phyloP scores from a whole-genome alignment of 2,888 invertebrate species.

The Caenorhabditis macrosperma region DNA sequence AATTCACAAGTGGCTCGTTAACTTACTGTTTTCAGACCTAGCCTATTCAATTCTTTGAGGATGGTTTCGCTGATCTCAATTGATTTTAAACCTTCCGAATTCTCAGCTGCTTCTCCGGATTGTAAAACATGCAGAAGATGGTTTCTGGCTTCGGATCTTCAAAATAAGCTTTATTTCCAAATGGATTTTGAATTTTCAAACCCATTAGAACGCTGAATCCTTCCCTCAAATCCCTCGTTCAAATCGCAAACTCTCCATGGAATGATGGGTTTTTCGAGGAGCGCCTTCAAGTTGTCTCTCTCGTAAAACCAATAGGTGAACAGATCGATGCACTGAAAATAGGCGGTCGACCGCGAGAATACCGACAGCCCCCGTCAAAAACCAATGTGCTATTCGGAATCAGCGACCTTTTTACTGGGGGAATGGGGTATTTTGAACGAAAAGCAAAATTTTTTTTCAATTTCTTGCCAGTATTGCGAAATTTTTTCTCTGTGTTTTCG shows the following conservation, averaged over 20 bases:
- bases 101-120: background rate
- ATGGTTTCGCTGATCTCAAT: background rate
- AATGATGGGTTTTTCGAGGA: slow-evolving; percentile 1
- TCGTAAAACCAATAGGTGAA: slow-evolving; percentile 19
- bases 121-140: background rate
- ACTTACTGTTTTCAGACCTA: background rate
- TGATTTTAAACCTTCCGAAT: background rate
- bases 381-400: background rate
- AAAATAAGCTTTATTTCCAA: background rate
- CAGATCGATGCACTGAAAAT: slow-evolving; percentile 16
- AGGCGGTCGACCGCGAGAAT: too few species aligned
- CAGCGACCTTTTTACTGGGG: too few species aligned
- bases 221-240: background rate
- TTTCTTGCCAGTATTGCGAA: too few species aligned
- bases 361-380: too few species aligned
- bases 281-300: background rate
- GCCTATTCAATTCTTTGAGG: background rate
- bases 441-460: too few species aligned
- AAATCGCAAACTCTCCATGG: slow-evolving; percentile 18
- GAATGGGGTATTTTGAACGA: too few species aligned
- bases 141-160: background rate
- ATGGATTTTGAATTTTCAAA: background rate
- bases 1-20: background rate
- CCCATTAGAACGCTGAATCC: background rate
- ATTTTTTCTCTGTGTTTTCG: too few species aligned